These are phyloP conservation scores for Dryobotodes eremita DNA, from an alignment of 2,888 invertebrate genomes.

Conservation along the genomic window DNA sequence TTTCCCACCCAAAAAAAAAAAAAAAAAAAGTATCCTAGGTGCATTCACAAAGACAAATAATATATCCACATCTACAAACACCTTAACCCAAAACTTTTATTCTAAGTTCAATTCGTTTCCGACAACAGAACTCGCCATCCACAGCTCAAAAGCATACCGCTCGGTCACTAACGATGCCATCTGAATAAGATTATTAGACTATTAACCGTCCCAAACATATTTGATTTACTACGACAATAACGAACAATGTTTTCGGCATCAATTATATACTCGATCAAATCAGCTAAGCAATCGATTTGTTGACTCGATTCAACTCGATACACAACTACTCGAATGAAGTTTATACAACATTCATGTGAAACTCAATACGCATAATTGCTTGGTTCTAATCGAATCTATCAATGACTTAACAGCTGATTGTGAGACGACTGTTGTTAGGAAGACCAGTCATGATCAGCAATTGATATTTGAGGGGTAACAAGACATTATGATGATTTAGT, in stretches of 20 bases:
- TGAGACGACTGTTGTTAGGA: not conserved
- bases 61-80: not conserved
- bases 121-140: not conserved
- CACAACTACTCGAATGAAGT: constrained; percentile 16
- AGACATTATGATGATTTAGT: not conserved
- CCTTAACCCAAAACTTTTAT: not conserved
- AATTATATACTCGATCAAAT: constrained; percentile 42
- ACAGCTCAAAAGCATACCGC: not conserved
- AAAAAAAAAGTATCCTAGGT: too few species aligned
- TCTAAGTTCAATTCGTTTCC: too few species aligned
- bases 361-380: constrained; percentile 41
- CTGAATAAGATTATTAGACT: not conserved
- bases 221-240: constrained; percentile 4
- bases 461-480: not conserved
- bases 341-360: constrained; percentile 26
- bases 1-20: too few species aligned
- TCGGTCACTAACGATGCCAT: not conserved
- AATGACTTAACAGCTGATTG: constrained; percentile 29
- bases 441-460: not conserved
- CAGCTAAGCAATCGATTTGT: constrained; percentile 31
- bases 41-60: too few species aligned
- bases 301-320: constrained; percentile 20
- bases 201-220: not conserved
- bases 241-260: constrained; percentile 17
- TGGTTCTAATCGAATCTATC: constrained; percentile 22